Base-by-base conservation (phyloP, 1,140 invertebrate genomes). In the Stegodyphus dumicola region DNA sequence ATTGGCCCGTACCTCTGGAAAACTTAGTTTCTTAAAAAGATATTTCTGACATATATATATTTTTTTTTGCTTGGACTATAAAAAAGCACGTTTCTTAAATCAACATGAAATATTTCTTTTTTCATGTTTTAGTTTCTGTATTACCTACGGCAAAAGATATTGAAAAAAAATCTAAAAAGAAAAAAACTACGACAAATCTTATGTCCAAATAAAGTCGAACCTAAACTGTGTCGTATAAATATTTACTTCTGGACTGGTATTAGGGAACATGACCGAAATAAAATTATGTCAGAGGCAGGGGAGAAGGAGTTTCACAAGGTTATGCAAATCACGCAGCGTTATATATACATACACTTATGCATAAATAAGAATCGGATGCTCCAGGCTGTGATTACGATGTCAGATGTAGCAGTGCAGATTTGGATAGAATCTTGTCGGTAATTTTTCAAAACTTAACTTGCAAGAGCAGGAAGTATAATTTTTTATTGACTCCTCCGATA, bases 131-230 rank as follows among this genome's bases (percentile, higher is more conserved):
- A 10, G 7, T 15, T 73, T 81, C 66, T 79, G 69, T 67, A 60
- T 74, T 75, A 75, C 80, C 80, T 54, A 9, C 15, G 70, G 80
- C 69, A 49, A 33, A 54, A 17, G 80, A 33, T 49, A 49, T 48
- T 51, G 33, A 33, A 18, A 6, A 78, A 77, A 78, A 79, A 54
- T 52, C 52, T 15, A 54, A 67, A 77, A 66, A n/a, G 51, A 51
- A 56, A n/a, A 51, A 81, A 15, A 51, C 18, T 73, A 83, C 60
- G 80, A 75, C 70, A 83, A 75, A 83, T 83, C 80, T 74, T 83
- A 83, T 83, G 71, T 75, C 80, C 80, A 67, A 83, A 83, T 83
- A 83, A 83, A 66, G 60, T 83, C 67, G 80, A 33, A 65, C 70
- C 71, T 81, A 81, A 75, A 75, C 80, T 66, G 71, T 75, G 52